Conservation (phyloP, 2,888 invertebrate genomes). For the Siphlonurus alternatus region DNA sequence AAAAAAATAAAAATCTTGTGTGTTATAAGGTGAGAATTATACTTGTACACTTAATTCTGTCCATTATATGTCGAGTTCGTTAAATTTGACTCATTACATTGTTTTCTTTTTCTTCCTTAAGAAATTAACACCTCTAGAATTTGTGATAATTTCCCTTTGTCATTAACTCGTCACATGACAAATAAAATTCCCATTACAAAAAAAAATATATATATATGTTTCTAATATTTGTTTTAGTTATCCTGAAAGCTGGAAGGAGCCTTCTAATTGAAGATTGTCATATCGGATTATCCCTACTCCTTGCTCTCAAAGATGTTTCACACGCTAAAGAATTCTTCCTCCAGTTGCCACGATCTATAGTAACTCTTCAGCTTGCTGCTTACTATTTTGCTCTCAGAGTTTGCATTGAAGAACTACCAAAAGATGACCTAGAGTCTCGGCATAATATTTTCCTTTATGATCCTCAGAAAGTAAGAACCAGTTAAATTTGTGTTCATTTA, state of each 20-base stretch:
- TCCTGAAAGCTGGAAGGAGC: conserved; percentile 30
- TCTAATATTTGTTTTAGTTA: conserved; percentile 23
- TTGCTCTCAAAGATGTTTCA: conserved; percentile 26
- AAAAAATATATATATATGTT: conserved; percentile 8
- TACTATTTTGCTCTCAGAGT: conserved; percentile 25
- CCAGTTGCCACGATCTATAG: conserved; percentile 23
- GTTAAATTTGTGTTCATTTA: not conserved
- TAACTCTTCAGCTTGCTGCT: conserved; percentile 25
- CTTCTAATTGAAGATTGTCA: conserved; percentile 32
- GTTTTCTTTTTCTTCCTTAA: too few relatives aligned
- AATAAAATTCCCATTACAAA: conserved; percentile 9
- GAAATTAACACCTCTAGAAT: too few relatives aligned
- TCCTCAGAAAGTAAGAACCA: conserved; percentile 14
- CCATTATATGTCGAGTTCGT: too few relatives aligned
- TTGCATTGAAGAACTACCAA: conserved; percentile 8
- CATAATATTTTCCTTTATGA: conserved; percentile 12
- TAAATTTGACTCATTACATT: too few relatives aligned
- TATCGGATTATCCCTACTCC: conserved; percentile 32
- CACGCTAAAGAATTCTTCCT: conserved; percentile 23
- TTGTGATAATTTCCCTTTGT: too few relatives aligned
- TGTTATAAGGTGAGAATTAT: too few relatives aligned
- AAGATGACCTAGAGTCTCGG: not conserved
- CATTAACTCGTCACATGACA: too few relatives aligned
- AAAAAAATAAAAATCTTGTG: too few relatives aligned
- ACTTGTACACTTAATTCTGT: too few relatives aligned